These are phyloP conservation scores for Cephus runcator DNA, from an alignment of 2,888 invertebrate species.

Conservation along the genomic window DNA sequence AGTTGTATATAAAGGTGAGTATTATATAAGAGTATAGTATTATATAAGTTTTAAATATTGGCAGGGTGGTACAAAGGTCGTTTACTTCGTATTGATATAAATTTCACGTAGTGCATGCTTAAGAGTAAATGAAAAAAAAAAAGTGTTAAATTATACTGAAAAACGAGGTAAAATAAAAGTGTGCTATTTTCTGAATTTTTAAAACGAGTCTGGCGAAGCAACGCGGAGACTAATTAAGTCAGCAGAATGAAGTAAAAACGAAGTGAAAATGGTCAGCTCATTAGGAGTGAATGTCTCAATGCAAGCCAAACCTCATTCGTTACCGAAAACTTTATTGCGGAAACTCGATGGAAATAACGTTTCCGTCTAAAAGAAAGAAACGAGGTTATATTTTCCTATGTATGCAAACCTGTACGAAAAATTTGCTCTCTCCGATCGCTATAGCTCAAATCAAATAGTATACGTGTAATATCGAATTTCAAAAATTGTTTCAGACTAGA, in stretches of 20 bases:
- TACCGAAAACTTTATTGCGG: not conserved
- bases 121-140: no score
- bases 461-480: not conserved
- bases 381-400: not conserved
- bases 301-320: not conserved
- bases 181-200: not conserved
- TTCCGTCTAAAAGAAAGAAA: not conserved
- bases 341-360: not conserved
- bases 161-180: not conserved
- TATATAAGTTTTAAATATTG: not conserved
- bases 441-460: not conserved
- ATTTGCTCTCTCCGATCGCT: not conserved
- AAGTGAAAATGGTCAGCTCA: not conserved
- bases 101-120: not conserved
- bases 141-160: not conserved
- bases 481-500: not conserved
- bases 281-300: not conserved
- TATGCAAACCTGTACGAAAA: not conserved
- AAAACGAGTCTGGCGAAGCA: not conserved
- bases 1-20: not conserved
- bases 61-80: not conserved
- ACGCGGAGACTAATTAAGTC: not conserved
- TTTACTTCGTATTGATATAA: not conserved
- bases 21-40: not conserved
- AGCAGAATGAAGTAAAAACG: not conserved